Conservation (phyloP, 2,888 invertebrate species). For the Balanococcus diminutus region DNA sequence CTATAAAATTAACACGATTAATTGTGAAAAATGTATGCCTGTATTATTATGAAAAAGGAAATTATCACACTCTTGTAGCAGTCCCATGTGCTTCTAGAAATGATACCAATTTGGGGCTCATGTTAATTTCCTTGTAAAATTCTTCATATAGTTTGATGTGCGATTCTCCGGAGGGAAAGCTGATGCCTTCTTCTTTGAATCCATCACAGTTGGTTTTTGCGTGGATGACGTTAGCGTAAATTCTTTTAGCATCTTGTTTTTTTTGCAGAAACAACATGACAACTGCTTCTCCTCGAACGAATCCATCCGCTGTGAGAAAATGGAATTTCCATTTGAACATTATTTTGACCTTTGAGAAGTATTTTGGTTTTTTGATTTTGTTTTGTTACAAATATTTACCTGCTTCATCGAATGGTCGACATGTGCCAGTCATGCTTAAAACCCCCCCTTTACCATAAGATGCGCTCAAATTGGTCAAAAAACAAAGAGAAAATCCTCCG, state of each 20-base stretch:
- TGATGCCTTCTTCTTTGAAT: conserved; percentile 58
- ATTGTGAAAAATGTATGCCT: too few relatives aligned
- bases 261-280: conserved; percentile 63
- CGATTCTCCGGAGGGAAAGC: not conserved
- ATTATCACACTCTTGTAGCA: conserved; percentile 56
- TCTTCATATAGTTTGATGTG: conserved; percentile 55
- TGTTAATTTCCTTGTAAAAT: conserved; percentile 55
- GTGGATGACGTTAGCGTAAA: conserved; percentile 63
- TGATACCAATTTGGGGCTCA: conserved; percentile 56
- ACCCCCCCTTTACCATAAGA: conserved; percentile 79
- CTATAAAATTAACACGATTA: conserved; percentile 57
- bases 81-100: conserved; percentile 58
- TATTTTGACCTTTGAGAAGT: too few relatives aligned
- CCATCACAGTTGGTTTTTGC: conserved; percentile 66
- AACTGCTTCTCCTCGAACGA: conserved; percentile 63
- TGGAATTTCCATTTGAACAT: not conserved
- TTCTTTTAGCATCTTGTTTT: conserved; percentile 61
- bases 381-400: conserved; percentile 64
- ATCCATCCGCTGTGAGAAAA: conserved; percentile 61
- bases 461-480: conserved; percentile 85
- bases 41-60: not conserved
- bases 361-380: not conserved
- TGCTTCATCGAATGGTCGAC: conserved; percentile 86
- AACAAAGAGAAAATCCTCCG: conserved; percentile 81
- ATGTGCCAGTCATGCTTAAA: conserved; percentile 81